Percentiles rank a stretch among this genome's conserved stretches.
Evolutionary conservation across 2,113 vertebrate genomes (phyloP).

Genomic region (Leuciscus idus): DNA sequence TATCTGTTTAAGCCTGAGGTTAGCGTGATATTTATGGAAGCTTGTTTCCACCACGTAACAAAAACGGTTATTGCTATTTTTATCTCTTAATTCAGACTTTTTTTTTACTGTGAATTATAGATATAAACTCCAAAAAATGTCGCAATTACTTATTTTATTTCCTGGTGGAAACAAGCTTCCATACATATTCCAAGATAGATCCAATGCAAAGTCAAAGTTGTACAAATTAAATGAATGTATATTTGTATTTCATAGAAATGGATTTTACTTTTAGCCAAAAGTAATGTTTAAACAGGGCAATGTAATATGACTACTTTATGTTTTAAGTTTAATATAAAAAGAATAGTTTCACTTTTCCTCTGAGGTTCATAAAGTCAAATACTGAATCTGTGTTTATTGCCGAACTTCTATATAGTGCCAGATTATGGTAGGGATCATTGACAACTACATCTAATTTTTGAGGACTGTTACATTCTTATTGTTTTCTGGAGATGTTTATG

Average conservation of each 20-base stretch:
- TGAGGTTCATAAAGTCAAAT: neutral
- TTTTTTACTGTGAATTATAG: too few species aligned
- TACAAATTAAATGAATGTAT: conserved; percentile 5
- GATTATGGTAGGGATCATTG: neutral
- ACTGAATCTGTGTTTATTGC: neutral
- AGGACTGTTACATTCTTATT: neutral
- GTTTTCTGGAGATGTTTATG: conserved; percentile 16
- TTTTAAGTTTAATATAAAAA: neutral
- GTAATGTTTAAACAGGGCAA: conserved; percentile 3
- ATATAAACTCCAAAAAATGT: too few species aligned
- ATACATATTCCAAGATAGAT: neutral
- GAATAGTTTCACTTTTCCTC: neutral
- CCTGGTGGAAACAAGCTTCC: too few species aligned
- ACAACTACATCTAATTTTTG: neutral
- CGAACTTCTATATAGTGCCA: neutral
- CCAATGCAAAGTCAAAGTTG: neutral
- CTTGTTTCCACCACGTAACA: too few species aligned
- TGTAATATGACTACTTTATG: conserved; percentile 16
- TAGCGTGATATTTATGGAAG: neutral
- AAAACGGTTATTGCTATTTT: too few species aligned
- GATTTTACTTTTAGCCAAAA: conserved; percentile 8
- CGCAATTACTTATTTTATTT: too few species aligned
- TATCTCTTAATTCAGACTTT: too few species aligned
- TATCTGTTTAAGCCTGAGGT: neutral
- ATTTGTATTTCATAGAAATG: conserved; percentile 25